Conservation (phyloP, 1,140 invertebrate species). For the Fopius arisanus region DNA sequence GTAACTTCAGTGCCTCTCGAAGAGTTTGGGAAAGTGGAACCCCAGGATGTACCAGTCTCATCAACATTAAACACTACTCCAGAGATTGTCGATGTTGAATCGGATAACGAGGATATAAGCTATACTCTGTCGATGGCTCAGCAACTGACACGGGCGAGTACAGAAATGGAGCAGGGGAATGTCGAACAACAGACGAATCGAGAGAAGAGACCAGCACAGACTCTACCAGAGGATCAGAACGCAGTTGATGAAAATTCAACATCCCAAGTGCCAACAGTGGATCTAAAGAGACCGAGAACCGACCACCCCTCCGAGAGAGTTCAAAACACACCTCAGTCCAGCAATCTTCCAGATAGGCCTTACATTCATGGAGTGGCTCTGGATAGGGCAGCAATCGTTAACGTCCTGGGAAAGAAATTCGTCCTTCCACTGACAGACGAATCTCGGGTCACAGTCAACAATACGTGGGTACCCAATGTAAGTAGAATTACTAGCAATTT, state of each 20-base stretch:
- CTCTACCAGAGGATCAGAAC: neutral
- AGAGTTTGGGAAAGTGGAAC: neutral
- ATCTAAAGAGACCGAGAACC: neutral
- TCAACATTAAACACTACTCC: neutral
- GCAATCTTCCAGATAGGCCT: too few relatives aligned
- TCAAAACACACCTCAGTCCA: too few relatives aligned
- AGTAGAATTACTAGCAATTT: neutral
- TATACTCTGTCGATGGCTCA: too few relatives aligned
- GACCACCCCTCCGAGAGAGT: neutral
- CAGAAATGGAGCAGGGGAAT: neutral
- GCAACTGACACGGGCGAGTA: too few relatives aligned
- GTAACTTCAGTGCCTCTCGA: neutral
- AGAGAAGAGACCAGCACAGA: neutral
- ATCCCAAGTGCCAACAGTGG: neutral
- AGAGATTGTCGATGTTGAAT: too few relatives aligned
- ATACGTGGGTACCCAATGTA: neutral
- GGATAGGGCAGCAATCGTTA: constrained; percentile 3
- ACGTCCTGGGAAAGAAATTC: neutral
- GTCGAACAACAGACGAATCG: neutral
- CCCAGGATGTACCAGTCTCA: neutral
- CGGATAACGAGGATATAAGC: too few relatives aligned
- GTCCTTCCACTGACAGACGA: constrained; percentile 2
- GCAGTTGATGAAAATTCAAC: neutral
- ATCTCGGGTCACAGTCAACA: neutral
- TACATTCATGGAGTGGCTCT: neutral